Evolutionary conservation across 1,140 invertebrate genomes (phyloP).

Genomic region (Apis cerana): DNA sequence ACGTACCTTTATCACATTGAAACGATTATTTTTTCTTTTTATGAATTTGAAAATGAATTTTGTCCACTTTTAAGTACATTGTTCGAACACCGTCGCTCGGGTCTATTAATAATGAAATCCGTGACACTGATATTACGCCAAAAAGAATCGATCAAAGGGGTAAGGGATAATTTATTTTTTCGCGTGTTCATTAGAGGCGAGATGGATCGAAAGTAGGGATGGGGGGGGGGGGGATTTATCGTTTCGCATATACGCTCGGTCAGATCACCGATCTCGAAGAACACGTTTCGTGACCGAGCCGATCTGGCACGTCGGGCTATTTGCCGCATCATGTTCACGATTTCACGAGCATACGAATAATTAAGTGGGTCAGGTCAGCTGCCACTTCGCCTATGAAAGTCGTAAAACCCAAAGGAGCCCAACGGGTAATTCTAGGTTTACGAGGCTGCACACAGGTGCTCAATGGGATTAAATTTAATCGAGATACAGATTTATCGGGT

Average conservation of each 20-base stretch:
- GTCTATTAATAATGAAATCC: neutral
- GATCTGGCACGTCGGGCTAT: constrained; percentile 27
- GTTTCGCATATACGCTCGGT: neutral
- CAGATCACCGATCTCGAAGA: neutral
- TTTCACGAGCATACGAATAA: constrained; percentile 44
- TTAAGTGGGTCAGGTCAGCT: constrained; percentile 48
- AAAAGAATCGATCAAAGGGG: neutral
- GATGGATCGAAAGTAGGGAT: neutral
- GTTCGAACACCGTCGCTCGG: no score
- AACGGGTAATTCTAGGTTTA: constrained; percentile 52
- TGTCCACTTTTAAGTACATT: no score
- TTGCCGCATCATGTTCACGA: constrained; percentile 9
- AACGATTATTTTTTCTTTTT: no score
- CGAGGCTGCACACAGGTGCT: constrained; percentile 44
- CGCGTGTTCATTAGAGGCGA: neutral
- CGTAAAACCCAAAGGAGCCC: constrained; percentile 48
- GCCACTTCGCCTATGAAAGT: constrained; percentile 21
- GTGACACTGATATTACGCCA: neutral
- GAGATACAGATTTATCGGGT: constrained; percentile 33
- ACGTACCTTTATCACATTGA: no score
- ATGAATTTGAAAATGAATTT: no score
- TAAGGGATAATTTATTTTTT: neutral
- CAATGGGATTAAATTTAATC: constrained; percentile 39
- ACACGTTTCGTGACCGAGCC: constrained; percentile 19
- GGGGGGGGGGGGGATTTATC: neutral